A percentile compares a stretch with the other conserved stretches of the same genome.
These are phyloP conservation scores for Mesitornis unicolor DNA, from an alignment of 2,113 vertebrate genomes.

Conservation along the genomic window DNA sequence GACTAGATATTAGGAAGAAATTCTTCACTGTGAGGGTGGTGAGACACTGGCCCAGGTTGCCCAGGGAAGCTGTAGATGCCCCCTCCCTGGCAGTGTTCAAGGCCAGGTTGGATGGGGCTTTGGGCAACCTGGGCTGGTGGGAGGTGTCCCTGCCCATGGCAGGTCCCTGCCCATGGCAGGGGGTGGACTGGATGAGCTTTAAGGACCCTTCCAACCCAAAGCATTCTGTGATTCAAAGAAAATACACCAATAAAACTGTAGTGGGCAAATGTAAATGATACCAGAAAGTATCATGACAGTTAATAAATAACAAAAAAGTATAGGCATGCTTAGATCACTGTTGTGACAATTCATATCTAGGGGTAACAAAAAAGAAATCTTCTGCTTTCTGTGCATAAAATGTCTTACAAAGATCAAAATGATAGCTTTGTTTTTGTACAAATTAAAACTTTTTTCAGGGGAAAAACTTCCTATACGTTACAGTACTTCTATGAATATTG, in stretches of 20 bases:
- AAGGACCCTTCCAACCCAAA: too few relatives aligned
- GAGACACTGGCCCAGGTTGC: too few relatives aligned
- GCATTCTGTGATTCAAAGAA: too few relatives aligned
- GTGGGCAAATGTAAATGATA: not conserved
- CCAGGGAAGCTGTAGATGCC: too few relatives aligned
- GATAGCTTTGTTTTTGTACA: not conserved
- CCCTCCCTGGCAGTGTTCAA: too few relatives aligned
- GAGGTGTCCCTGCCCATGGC: too few relatives aligned
- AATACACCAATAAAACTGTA: not conserved
- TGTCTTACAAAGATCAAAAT: slow-evolving; percentile 1
- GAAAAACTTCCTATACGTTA: not conserved
- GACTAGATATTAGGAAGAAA: too few relatives aligned
- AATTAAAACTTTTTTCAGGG: slow-evolving; percentile 1
- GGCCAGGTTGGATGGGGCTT: too few relatives aligned
- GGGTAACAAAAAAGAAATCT: not conserved
- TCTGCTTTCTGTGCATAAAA: slow-evolving; percentile 16
- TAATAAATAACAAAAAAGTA: slow-evolving; percentile 46
- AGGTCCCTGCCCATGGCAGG: too few relatives aligned
- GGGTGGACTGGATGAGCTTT: too few relatives aligned
- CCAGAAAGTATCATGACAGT: slow-evolving; percentile 38
- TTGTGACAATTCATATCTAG: slow-evolving; percentile 13
- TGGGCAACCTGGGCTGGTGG: too few relatives aligned
- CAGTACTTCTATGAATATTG: not conserved
- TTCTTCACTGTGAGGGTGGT: too few relatives aligned
- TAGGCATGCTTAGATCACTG: slow-evolving; percentile 2